Percentiles rank a stretch among this genome's conserved stretches.
phyloP scores from a whole-genome alignment of 2,113 vertebrate genomes.

The Dunckerocampus dactyliophorus region DNA sequence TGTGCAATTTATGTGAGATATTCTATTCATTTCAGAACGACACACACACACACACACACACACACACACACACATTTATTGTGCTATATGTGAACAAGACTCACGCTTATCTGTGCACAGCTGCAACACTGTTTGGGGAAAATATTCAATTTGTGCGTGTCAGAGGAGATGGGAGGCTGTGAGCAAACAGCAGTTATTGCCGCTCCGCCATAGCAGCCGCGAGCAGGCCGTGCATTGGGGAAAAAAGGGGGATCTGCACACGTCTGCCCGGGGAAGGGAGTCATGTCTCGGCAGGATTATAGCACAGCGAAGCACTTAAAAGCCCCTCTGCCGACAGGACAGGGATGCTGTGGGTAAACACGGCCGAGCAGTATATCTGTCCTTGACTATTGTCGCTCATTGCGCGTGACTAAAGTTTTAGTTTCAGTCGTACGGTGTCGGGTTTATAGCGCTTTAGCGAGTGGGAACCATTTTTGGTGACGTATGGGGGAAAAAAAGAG shows the following conservation, averaged over 20 bases:
- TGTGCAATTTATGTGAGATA: not conserved
- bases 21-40: too few species aligned
- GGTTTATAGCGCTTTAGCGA: not conserved
- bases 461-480: not conserved
- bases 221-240: conserved; percentile 58
- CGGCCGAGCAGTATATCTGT: conserved; percentile 50
- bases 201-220: conserved; percentile 61
- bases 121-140: conserved; percentile 70
- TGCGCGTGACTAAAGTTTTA: conserved; percentile 47
- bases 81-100: conserved; percentile 50
- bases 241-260: conserved; percentile 64
- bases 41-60: conserved; percentile 13
- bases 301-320: conserved; percentile 69
- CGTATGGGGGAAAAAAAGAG: too few species aligned
- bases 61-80: conserved; percentile 37
- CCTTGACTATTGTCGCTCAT: conserved; percentile 47
- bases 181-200: conserved; percentile 73
- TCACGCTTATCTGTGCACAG: conserved; percentile 65
- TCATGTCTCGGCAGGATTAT: conserved; percentile 74
- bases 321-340: conserved; percentile 69
- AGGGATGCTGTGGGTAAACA: conserved; percentile 63
- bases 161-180: conserved; percentile 69
- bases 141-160: conserved; percentile 72
- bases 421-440: not conserved
- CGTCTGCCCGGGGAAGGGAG: conserved; percentile 74